Evolutionary conservation across 2,888 invertebrate species (phyloP), one percentile per base, ranked within the genome.

Genomic region (Diloba caeruleocephala): DNA sequence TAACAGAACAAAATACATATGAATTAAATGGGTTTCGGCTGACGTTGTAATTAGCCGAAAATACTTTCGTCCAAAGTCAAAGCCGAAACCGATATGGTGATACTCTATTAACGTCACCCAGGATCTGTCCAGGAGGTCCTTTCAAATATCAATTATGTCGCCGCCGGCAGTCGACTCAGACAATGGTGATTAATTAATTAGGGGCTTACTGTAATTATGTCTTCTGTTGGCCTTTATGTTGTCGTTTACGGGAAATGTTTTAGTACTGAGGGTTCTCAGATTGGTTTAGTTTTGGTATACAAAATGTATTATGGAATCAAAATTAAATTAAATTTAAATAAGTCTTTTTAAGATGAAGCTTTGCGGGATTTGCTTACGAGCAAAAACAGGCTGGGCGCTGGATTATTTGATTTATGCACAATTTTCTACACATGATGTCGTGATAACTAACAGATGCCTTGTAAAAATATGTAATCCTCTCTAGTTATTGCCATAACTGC

Each of bases 121-220:
- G 32, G 52, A 48, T 55, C 77, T 76, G 81, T 75, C 81, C 82
- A 79, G 81, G 79, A 85, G 89, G 85, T 85, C 87, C 86, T 82
- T 90, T 91, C 88, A 92, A 90, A 91, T 92, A 90, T 90, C 90
- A 92, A 91, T 92, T 91, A 91, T 88, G 85, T 84, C 82, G 36
- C 51, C 53, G 43, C 78, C 74, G 70, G 71, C 80, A 84, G 88
- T 74, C 82, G 88, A 74, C 83, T 75, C 78, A 82, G 83, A 85
- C 84, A 84, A 84, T 84, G 81, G 85, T 90, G 89, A 90, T 90
- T 92, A 92, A 92, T 92, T 91, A 92, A 92, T 90, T 89, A 92
- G 84, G 85, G 88, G 82, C 81, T 84, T 81, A 74, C 82, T 87
- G 85, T 88, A 90, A 91, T 91, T 89, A 90, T 83, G 83, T 82